Base-by-base conservation (phyloP, 2,797 vertebrate species). In the Chromis chromis region DNA sequence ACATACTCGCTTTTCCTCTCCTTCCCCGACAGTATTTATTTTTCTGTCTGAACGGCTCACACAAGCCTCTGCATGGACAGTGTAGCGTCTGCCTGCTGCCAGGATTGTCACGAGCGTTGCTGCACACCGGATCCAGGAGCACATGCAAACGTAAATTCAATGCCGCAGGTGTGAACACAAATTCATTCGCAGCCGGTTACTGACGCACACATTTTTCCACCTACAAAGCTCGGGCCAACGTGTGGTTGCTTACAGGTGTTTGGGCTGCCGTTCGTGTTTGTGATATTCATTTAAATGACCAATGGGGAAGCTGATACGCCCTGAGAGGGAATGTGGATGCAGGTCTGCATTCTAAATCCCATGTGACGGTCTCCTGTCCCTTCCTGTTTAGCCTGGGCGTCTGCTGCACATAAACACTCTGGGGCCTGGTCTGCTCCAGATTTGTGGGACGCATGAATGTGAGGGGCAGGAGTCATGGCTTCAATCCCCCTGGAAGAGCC, bases 311-410 rank as follows among this genome's bases (percentile, higher is more conserved):
- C 42, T 76, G 48, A 90, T 80, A 50, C 54, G 50, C 2, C 27
- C 12, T 52, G 78, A 84, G 72, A 68, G 78, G 64, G 57, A 57
- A 56, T 66, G 62, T 82, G 70, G 86, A 76, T 65, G 61, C 78
- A 40, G 63, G 82, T 68, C 83, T 86, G 68, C 58, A 48, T 75
- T 67, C 33, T 4, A 72, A 73, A 68, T 92, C 94, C 95, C 94
- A 90, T 90, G 94, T 95, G 95, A 96, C 90, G 91, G 94, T 96
- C 95, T 95, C 94, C 92, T 84, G 94, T 96, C 95, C 94, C 94
- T 97, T 96, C 96, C 96, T 97, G 96, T 97, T 97, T 97, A 96
- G 95, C 96, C 96, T 95, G 95, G 93, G 93, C 92, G 95, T 96
- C 96, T 94, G 94, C 94, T 88, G 88, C 91, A 91, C 92, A 94